Evolutionary conservation across 2,113 vertebrate genomes (phyloP), one percentile per base, ranked within the genome.

Genomic region (Microcebus griseorufus): DNA sequence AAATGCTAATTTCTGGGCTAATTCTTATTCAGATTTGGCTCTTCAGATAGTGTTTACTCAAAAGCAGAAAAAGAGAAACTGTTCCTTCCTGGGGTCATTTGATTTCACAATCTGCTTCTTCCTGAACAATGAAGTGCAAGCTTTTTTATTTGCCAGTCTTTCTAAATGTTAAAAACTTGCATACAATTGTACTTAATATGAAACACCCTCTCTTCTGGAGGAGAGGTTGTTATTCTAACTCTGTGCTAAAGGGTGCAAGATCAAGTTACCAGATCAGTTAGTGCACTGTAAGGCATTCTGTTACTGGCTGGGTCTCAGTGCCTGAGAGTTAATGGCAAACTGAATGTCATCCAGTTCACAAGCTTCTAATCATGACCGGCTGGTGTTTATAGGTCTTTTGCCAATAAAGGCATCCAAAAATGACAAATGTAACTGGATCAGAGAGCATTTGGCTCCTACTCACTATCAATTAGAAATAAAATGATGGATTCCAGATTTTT

Each of bases 391-490:
- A 97, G 97, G 93, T 98, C 94, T 97, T 90, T 93, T 97, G 98
- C 98, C 98, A 99, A n/a, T 95, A 98, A 93, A 98, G 90, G 73
- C 94, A 22, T 98, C 98, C 98, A 98, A 98, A 98, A 98, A 85
- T 97, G 93, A 96, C 98, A 98, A 97, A 96, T 98, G 95, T 96
- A 97, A 95, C 98, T 98, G 97, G 32, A 98, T 97, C 97, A 98
- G 87, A 98, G 88, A 98, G 53, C 76, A 69, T 95, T 98, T 98
- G 98, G 97, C 98, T 98, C 72, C 93, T 95, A 83, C 51, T 84
- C 73, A 93, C 94, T 98, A 96, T 96, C 98, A 98, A 90, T 97
- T 98, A 98, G 90, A 93, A 97, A 91, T 84, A 97, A 97, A 97
- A 97, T 97, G 88, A 97, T 98, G 93, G 39, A 98, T 98, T 97